These are phyloP conservation scores for Caenorhabditis sp. DNA, from an alignment of 2,888 invertebrate species.

Conservation along the genomic window DNA sequence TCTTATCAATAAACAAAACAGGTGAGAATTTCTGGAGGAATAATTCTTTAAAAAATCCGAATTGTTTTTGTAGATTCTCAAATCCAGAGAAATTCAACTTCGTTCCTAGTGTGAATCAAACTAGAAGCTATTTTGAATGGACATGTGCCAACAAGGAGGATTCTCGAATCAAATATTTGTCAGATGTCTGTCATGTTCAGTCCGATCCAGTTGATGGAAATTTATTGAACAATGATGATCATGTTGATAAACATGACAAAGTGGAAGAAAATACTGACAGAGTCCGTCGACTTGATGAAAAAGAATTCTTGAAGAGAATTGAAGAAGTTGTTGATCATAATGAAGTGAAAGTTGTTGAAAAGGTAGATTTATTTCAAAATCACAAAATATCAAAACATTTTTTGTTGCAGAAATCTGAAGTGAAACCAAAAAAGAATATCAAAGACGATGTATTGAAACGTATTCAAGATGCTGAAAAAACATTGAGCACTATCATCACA, in stretches of 20 bases:
- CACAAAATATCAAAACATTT: neutral
- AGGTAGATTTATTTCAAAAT: neutral
- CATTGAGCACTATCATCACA: neutral
- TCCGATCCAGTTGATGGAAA: slow-evolving; percentile 32
- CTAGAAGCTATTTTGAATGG: slow-evolving; percentile 66
- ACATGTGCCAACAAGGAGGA: slow-evolving; percentile 59
- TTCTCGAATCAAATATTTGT: slow-evolving; percentile 29
- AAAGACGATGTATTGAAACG: neutral
- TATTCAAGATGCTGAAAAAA: neutral
- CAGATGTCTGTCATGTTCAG: slow-evolving; percentile 23
- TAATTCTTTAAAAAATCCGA: neutral
- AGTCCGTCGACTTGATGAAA: slow-evolving; percentile 29
- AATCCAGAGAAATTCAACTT: slow-evolving; percentile 67
- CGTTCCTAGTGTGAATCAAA: slow-evolving; percentile 51
- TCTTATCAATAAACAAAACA: slow-evolving; percentile 68
- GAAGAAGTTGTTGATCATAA: slow-evolving; percentile 25
- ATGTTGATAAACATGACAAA: slow-evolving; percentile 26
- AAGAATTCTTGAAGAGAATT: slow-evolving; percentile 35
- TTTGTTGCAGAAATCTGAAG: neutral
- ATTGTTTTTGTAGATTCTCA: slow-evolving; percentile 50
- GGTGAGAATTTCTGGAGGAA: slow-evolving; percentile 28
- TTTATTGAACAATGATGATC: slow-evolving; percentile 32
- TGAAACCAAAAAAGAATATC: neutral
- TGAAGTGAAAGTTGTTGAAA: slow-evolving; percentile 4
- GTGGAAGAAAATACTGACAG: slow-evolving; percentile 14